Evolutionary conservation across 2,888 invertebrate genomes (phyloP).

Genomic region (Zaprionus lineosus): DNA sequence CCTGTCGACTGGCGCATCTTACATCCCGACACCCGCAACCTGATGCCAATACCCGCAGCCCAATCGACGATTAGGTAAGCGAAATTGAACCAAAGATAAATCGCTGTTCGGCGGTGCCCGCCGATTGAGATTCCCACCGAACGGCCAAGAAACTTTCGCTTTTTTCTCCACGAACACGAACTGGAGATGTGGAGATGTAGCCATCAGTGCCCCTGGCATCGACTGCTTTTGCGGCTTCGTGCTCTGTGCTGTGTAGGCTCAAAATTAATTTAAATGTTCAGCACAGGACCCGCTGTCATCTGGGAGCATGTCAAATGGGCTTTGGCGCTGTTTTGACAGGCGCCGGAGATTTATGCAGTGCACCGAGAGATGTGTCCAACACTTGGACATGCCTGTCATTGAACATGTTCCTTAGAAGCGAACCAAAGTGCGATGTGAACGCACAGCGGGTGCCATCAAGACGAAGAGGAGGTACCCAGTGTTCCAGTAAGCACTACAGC

Average conservation of each 20-base stretch:
- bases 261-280: constrained; percentile 56
- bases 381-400: constrained; percentile 27
- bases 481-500: no score
- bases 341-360: constrained; percentile 36
- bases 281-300: constrained; percentile 42
- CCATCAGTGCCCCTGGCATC: background rate
- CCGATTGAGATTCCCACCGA: constrained; percentile 70
- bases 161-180: constrained; percentile 42
- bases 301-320: constrained; percentile 22
- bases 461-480: no score
- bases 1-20: no score
- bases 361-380: constrained; percentile 1
- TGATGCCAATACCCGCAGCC: constrained; percentile 11
- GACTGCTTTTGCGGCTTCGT: no score
- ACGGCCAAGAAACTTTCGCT: constrained; percentile 63
- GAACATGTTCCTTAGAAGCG: constrained; percentile 7
- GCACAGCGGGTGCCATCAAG: no score
- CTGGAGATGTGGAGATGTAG: constrained; percentile 37
- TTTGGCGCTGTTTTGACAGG: constrained; percentile 31
- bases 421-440: background rate
- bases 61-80: constrained; percentile 56
- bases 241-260: no score
- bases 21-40: constrained; percentile 13
- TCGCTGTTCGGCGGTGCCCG: constrained; percentile 48
- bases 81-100: no score